Base-by-base conservation (phyloP, 2,888 invertebrate species). In the Megastigmus dorsalis region DNA sequence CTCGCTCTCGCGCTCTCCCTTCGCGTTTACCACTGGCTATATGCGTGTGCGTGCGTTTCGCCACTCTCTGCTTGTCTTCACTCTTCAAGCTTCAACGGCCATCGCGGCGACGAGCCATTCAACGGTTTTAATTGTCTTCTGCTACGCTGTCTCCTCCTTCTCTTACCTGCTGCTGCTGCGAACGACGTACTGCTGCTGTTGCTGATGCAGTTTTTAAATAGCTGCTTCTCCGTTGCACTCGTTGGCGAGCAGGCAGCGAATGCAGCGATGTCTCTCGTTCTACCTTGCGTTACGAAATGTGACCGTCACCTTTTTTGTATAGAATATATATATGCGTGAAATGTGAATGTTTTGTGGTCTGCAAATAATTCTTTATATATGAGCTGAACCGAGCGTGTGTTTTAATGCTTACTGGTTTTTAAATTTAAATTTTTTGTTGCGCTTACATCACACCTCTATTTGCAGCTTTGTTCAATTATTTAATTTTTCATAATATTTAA, bases 101-200 rank as follows among this genome's bases (percentile, higher is more conserved):
- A 81, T 77, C 79, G 59, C 65, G 43, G 10, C 52, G 30, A 55
- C 57, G 77, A 79, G 70, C 79, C 81, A 78, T 54, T 74, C 81
- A 83, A 82, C 83, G 81, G 79, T 79, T 80, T 48, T 60, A 70
- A 79, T 77, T 78, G 82, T 80, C 80, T 80, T 82, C 81, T 79
- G 80, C 80, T 82, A 76, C 69, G 60, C 38, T 60, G 67, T 20
- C 48, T 28, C 28, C 23, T 18, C 4, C 33, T 2, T 6, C 7
- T 7, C 30, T 15, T n/a, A n/a, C 6, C 23, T 26, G 2, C 26
- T 23, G 15, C 13, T 18, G 36, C 23, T 38, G n/a, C n/a, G n/a
- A n/a, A n/a, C n/a, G n/a, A n/a, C n/a, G n/a, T n/a, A n/a, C n/a
- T n/a, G n/a, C 13, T 3, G 28, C n/a, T 59, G 26, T 43, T 43